Evolutionary conservation across 2,888 invertebrate species (phyloP), one percentile per base, ranked within the genome.

Genomic region (Cryptocephalus moraei): DNA sequence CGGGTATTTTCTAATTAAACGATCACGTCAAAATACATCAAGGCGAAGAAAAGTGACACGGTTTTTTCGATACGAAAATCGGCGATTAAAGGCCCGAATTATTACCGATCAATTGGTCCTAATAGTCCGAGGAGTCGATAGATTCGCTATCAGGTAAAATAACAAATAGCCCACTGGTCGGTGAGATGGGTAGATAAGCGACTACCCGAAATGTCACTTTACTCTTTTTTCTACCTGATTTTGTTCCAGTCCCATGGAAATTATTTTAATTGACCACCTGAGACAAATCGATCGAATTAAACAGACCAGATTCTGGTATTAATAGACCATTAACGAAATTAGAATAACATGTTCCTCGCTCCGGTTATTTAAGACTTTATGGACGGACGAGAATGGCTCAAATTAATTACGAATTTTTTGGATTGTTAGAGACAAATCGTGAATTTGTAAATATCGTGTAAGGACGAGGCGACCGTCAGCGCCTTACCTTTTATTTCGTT

Each of bases 191-290:
- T 13, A 42, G 57, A 57, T 57, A 60, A 58, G 41, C 48, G 61
- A 22, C 62, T 67, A 66, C 64, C 64, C 63, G 65, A 67, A 66
- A 66, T 64, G 57, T 64, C 65, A 66, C 67, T 66, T 67, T 65
- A 63, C 52, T 57, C 59, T 57, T 57, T 56, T 34, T 51, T 50
- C 50, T 54, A 56, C 64, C 62, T 62, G 64, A 64, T 62, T 59
- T 60, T 57, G 12, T 51, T 60, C 61, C 61, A 66, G 65, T 22
- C 22, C 63, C 22, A 52, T 54, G 58, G 56, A 58, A 64, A 65
- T 67, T 63, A 65, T 66, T 68, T 66, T 67, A 68, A 68, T 67
- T 67, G 65, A 62, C 56, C 53, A 56, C 22, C 22, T 22, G 59
- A 65, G 66, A 67, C 67, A 67, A 67, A 67, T 68, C 66, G 64